Conservation (phyloP, 1,140 invertebrate species). For the Melitaea cinxia region DNA sequence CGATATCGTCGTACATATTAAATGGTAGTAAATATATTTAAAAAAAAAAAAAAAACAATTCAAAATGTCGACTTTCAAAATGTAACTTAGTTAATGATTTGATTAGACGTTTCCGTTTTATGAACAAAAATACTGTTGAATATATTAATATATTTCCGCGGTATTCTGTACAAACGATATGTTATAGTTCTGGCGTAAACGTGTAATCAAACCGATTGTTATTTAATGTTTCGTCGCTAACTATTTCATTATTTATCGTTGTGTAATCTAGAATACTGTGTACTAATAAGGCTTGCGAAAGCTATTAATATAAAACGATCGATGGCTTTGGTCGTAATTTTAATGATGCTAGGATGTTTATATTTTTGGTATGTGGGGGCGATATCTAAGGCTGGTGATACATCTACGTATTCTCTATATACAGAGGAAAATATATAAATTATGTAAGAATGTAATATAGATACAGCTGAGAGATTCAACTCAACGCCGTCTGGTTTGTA, state of each 20-base stretch:
- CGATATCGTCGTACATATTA: neutral
- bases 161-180: neutral
- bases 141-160: neutral
- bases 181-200: neutral
- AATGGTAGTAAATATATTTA: neutral
- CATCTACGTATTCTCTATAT: conserved; percentile 59
- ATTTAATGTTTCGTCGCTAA: neutral
- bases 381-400: conserved; percentile 75
- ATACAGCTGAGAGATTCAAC: conserved; percentile 71
- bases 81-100: neutral
- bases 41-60: neutral
- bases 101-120: neutral
- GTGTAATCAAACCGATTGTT: neutral
- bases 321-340: conserved; percentile 41
- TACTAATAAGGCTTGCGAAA: conserved; percentile 19
- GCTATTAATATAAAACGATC: conserved; percentile 26
- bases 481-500: conserved; percentile 55
- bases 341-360: conserved; percentile 48
- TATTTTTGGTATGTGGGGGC: conserved; percentile 57
- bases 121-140: neutral
- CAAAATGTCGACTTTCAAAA: neutral
- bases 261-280: conserved; percentile 25
- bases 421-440: conserved; percentile 58
- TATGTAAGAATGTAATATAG: conserved; percentile 65
- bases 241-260: conserved; percentile 11